Evolutionary conservation across 1,140 invertebrate species (phyloP).

Genomic region (Drosophila elegans): DNA sequence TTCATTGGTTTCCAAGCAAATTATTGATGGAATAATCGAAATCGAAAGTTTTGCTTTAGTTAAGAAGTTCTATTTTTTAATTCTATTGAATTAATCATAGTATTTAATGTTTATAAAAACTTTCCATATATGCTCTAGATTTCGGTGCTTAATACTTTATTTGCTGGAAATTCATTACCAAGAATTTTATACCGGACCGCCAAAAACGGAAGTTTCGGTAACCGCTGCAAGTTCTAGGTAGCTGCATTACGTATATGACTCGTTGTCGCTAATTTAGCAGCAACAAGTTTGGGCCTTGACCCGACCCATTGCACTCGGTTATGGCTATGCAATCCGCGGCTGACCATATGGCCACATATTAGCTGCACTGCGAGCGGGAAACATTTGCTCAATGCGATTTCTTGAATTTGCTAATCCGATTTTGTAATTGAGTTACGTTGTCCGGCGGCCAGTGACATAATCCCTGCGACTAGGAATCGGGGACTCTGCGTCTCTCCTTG

Average conservation of each 20-base stretch:
- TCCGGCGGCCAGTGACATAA: conserved; percentile 56
- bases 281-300: conserved; percentile 51
- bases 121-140: too few relatives aligned
- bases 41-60: too few relatives aligned
- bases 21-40: too few relatives aligned
- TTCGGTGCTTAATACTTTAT: too few relatives aligned
- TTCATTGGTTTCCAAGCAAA: too few relatives aligned
- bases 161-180: too few relatives aligned
- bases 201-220: conserved; percentile 12
- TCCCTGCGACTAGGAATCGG: conserved; percentile 16
- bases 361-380: conserved; percentile 10
- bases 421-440: conserved; percentile 73
- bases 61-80: too few relatives aligned
- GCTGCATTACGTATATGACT: conserved; percentile 32
- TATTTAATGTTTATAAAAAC: too few relatives aligned
- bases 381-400: conserved; percentile 38
- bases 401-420: conserved; percentile 63
- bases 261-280: conserved; percentile 10
- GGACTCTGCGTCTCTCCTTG: conserved; percentile 7
- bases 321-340: neutral
- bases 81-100: too few relatives aligned
- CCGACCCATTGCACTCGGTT: conserved; percentile 33
- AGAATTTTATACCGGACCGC: neutral
- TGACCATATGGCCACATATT: conserved; percentile 49
- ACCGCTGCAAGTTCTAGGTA: conserved; percentile 7